Conservation (phyloP, 2,113 vertebrate genomes). For the Xiphophorus maculatus region DNA sequence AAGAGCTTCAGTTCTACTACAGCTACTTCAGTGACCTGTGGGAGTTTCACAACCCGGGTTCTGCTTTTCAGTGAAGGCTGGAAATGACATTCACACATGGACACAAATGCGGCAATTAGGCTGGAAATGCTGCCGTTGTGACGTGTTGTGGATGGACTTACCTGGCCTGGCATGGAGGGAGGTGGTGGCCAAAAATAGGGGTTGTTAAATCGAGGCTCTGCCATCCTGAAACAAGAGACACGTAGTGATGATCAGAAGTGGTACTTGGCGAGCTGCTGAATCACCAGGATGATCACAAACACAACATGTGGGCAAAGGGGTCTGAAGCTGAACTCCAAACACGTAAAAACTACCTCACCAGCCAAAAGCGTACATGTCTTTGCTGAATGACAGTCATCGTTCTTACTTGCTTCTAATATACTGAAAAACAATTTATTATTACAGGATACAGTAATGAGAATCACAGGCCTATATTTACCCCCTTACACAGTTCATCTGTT, state of each 20-base stretch:
- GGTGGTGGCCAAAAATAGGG: conserved; percentile 99
- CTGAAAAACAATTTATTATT: background rate
- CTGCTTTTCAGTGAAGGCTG: conserved; percentile 25
- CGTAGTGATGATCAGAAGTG: conserved; percentile 3
- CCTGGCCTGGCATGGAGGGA: conserved; percentile 97
- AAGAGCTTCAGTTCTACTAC: background rate
- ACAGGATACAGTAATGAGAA: background rate
- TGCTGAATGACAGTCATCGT: background rate
- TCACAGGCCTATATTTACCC: too few species aligned
- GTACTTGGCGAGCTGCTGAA: background rate
- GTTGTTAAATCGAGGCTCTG: conserved; percentile 98
- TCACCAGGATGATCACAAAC: too few species aligned
- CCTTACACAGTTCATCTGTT: too few species aligned
- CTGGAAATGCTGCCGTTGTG: conserved; percentile 17
- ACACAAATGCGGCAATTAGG: conserved; percentile 32
- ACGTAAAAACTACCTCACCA: background rate
- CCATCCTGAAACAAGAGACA: conserved; percentile 85
- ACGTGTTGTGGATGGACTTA: conserved; percentile 73
- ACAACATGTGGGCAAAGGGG: too few species aligned
- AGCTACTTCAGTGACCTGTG: background rate
- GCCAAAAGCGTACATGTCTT: background rate
- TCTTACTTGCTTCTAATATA: background rate
- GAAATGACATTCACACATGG: conserved; percentile 68
- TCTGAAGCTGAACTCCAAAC: background rate
- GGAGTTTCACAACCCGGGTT: background rate